Evolutionary conservation across 2,797 vertebrate genomes (phyloP).

Genomic region (Podarcis siculus): DNA sequence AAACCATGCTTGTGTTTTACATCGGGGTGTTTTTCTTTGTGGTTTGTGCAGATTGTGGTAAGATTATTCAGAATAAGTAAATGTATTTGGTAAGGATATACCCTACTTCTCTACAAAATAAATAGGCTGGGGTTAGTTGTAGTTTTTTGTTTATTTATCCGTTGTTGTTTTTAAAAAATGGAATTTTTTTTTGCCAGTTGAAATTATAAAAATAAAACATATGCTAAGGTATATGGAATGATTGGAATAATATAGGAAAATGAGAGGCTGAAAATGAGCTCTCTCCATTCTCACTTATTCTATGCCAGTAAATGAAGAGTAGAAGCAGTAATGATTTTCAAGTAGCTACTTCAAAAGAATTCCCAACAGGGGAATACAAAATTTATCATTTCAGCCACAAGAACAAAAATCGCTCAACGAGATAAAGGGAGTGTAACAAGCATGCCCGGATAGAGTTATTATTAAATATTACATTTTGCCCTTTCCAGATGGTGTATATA

Average conservation of each 20-base stretch:
- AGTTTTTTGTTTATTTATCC: too few species aligned
- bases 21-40: neutral
- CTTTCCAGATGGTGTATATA: neutral
- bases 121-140: neutral
- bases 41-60: neutral
- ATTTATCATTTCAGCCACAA: conserved; percentile 60
- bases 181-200: neutral
- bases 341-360: conserved; percentile 72
- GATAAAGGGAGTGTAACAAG: conserved; percentile 54
- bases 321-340: conserved; percentile 70
- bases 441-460: conserved; percentile 37
- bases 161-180: neutral
- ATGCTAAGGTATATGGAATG: neutral
- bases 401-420: conserved; percentile 53
- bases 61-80: neutral
- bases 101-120: neutral
- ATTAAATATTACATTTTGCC: conserved; percentile 57
- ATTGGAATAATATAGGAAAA: neutral
- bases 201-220: neutral
- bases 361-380: conserved; percentile 60
- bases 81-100: neutral
- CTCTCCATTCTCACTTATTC: conserved; percentile 63
- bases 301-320: conserved; percentile 51
- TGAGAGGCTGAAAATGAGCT: neutral
- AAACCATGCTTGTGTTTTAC: neutral